phyloP scores from a whole-genome alignment of 2,113 vertebrate species.

The Psittacara wagleri region DNA sequence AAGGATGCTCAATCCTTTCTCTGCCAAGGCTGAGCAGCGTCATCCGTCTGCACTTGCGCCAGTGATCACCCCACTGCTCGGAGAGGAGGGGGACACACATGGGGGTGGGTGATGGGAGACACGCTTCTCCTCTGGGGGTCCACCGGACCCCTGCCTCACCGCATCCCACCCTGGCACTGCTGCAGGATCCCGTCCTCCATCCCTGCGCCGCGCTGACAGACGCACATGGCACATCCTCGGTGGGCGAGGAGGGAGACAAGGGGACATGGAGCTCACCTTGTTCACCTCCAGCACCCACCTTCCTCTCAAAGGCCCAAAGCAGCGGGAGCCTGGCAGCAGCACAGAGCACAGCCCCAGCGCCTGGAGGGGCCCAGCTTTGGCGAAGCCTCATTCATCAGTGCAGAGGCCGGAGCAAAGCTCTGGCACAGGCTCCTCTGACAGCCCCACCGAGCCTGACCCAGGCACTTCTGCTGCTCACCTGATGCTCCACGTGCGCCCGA shows the following conservation, averaged over 20 bases:
- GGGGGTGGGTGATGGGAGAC: not conserved
- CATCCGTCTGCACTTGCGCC: slow-evolving; percentile 9
- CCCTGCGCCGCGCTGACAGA: not conserved
- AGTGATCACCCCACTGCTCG: not conserved
- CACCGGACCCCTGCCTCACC: not conserved
- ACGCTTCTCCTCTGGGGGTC: not conserved
- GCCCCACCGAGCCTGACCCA: not conserved
- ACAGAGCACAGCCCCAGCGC: no score
- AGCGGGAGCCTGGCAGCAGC: not conserved
- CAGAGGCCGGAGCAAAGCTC: not conserved
- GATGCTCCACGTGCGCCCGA: not conserved
- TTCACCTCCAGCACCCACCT: not conserved
- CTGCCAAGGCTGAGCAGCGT: not conserved
- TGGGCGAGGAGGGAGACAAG: not conserved
- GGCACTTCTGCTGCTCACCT: not conserved
- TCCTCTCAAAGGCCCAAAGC: not conserved
- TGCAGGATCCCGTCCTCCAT: not conserved
- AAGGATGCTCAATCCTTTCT: slow-evolving; percentile 53
- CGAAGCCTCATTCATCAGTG: not conserved
- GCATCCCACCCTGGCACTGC: not conserved
- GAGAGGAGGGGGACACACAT: not conserved
- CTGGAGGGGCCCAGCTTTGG: not conserved
- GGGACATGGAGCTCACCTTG: not conserved
- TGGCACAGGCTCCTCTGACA: not conserved
- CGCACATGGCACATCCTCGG: not conserved